Percentiles rank a stretch among this genome's conserved stretches.
These are phyloP conservation scores for Ceyx erithaca DNA, from an alignment of 2,797 vertebrate species.

Conservation along the genomic window DNA sequence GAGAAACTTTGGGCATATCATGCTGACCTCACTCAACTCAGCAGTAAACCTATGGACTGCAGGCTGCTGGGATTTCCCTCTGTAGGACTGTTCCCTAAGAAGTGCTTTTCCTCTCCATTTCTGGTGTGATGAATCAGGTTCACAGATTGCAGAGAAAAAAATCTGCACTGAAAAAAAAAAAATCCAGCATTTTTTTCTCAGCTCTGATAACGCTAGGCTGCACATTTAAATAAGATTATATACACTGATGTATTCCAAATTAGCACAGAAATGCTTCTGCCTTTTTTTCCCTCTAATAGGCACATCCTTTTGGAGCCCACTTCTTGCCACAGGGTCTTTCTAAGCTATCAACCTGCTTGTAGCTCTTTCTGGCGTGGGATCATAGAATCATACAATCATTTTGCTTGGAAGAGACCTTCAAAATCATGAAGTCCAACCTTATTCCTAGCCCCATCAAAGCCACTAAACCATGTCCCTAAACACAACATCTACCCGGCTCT, in stretches of 20 bases:
- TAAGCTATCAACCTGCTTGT: not conserved
- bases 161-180: not conserved
- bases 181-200: not conserved
- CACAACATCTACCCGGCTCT: too few species aligned
- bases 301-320: not conserved
- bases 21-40: not conserved
- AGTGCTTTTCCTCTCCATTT: not conserved
- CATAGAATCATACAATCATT: too few species aligned
- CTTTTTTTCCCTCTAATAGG: not conserved
- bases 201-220: not conserved
- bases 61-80: not conserved
- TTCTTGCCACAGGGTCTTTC: not conserved
- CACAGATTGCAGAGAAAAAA: not conserved
- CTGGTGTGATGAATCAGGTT: not conserved
- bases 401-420: too few species aligned
- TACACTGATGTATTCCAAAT: not conserved
- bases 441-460: too few species aligned
- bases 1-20: not conserved
- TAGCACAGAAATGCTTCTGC: not conserved
- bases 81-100: not conserved
- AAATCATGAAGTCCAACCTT: too few species aligned
- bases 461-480: too few species aligned
- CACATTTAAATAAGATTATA: not conserved
- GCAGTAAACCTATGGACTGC: not conserved
- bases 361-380: not conserved